Evolutionary conservation across 2,113 vertebrate species (phyloP).

Genomic region (Alaudala cheleensis): DNA sequence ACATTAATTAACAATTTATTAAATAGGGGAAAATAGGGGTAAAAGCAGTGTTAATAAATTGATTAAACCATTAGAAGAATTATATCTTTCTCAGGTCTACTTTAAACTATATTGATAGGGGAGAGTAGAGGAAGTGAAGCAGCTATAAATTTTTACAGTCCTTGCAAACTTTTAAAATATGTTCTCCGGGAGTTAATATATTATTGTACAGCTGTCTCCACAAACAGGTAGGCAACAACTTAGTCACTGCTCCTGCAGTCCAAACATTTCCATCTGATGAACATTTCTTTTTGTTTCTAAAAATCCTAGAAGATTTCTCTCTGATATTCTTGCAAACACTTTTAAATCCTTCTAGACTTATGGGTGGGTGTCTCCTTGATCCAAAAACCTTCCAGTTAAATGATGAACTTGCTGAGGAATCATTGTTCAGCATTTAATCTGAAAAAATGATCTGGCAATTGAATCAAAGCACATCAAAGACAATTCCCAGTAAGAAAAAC

Average conservation of each 20-base stretch:
- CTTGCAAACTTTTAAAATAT: background rate
- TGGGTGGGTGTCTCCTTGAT: background rate
- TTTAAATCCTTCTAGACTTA: background rate
- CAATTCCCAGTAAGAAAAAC: conserved; percentile 17
- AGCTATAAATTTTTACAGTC: background rate
- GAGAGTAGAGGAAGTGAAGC: background rate
- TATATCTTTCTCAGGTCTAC: conserved; percentile 9
- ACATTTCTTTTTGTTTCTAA: background rate
- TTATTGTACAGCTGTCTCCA: background rate
- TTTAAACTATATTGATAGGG: conserved; percentile 39
- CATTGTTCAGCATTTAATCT: conserved; percentile 40
- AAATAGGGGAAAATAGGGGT: conserved; percentile 22
- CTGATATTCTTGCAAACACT: background rate
- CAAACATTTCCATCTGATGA: background rate
- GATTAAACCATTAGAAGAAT: conserved; percentile 57
- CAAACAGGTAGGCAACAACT: background rate
- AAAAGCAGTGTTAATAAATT: conserved; percentile 17
- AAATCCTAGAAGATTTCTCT: background rate
- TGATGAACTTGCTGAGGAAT: background rate
- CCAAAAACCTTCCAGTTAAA: background rate
- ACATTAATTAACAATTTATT: conserved; percentile 54
- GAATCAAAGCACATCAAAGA: conserved; percentile 50
- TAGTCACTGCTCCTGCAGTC: background rate
- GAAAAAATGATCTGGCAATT: conserved; percentile 28
- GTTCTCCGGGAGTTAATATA: background rate